Base-by-base conservation (phyloP, 2,888 invertebrate species). In the Cremastinae sp. region DNA sequence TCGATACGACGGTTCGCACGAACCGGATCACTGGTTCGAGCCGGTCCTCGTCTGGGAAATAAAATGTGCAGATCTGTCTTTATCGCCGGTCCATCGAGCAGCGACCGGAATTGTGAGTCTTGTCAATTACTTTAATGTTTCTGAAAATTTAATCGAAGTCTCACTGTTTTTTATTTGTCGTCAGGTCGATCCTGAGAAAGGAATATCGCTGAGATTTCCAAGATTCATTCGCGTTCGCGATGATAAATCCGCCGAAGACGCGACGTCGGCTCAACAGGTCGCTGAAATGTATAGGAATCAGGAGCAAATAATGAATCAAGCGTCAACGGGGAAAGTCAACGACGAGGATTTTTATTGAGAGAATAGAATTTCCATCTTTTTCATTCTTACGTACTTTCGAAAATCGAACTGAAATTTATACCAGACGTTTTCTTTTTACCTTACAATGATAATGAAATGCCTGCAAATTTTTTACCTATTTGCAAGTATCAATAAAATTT, bases 1-100 rank as follows among this genome's bases (percentile, higher is more conserved):
- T 85, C 92, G 94, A 55, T 98, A 91, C 89, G 97, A 97, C 89
- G 81, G 90, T 0, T 90, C 92, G 5, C 93, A 95, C 82, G 91
- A 92, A 83, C 95, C 98, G 0, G 98, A 98, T 91, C 95, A 94
- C 85, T 98, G 98, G 98, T 94, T 98, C 88, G 93, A 94, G 80
- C 93, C 97, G 2, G 93, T 93, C 12, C 93, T 94, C 90, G 98
- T 99, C 71, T 98, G 98, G 97, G 98, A 98, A 92, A 93, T 98
- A 68, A 97, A 98, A 89, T 97, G 98, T 89, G 99, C 99, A 0
- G 99, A 99, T 92, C 92, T 99, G 72, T 98, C 98, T 4, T 92
- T 99, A 56, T 99, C 98, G 37, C 98, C 99, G 12, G 94, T 95
- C 59, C 98, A 99, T 90, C 93, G 92, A 87, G 99, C 99, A 58